Evolutionary conservation across 2,888 invertebrate species (phyloP), one percentile per base, ranked within the genome.

Genomic region (Willowsia nigromaculata): DNA sequence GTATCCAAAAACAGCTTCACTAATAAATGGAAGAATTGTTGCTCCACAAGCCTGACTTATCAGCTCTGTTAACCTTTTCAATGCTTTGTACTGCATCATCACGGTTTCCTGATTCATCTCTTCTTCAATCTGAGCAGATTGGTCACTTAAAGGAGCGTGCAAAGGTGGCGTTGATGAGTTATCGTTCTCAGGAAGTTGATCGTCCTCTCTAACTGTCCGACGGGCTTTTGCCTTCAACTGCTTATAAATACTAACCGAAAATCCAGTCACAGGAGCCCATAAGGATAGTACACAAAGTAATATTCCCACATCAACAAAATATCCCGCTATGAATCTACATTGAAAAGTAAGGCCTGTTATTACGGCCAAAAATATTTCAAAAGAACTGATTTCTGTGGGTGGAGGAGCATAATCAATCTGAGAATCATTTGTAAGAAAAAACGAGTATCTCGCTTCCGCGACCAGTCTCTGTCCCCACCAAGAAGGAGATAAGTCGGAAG

Each of bases 361-460:
- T 6, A 83, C 59, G 0, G 88, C 65, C 7, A 88, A 37, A 22
- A 82, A 56, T 11, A n/a, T 30, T 15, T 88, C 88, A 2, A 88
- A 15, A 30, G 82, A 43, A 18, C 43, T 76, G 4, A 88, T 88
- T 37, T 88, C 83, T 15, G n/a, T 22, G 13, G 13, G 2, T 4
- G n/a, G 7, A 5, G 88, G 88, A 47, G 88, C 83, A 15, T 18
- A 22, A n/a, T 82, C 76, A 74, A 88, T 59, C 9, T 37, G 43
- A 25, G 82, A 33, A 0, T 74, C 88, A 13, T 88, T 81, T 13
- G 68, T 3, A n/a, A 88, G 74, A 25, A 88, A 88, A 65, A 88
- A 83, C 62, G 88, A 59, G 43, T 88, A 88, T 62, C 83, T n/a
- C n/a, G 81, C 82, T 83, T 88, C 88, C 50, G 88, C 82, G 47